Base-by-base conservation (phyloP, 2,113 vertebrate genomes). In the Tor tambroides region DNA sequence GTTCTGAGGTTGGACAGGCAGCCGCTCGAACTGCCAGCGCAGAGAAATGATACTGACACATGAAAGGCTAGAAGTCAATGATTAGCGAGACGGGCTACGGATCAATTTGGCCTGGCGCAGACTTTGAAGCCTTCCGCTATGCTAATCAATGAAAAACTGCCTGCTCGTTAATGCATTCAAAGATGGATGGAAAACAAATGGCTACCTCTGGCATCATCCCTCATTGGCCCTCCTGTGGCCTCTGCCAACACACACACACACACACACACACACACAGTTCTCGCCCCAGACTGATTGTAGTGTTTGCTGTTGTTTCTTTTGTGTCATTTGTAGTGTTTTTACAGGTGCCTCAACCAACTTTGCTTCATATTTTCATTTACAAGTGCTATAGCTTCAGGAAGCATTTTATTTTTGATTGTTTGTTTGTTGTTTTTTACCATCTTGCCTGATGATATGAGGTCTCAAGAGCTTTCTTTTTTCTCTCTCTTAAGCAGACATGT, bases 91-190 rank as follows among this genome's bases (percentile, higher is more conserved):
- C 82, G 79, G 80, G 86, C 82, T 54, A 49, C 41, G 88, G 92
- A 92, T 94, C 91, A 92, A 89, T 93, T 86, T 83, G 89, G 80
- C 65, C 82, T 46, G 74, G 46, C 61, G 17, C 69, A 28, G 30
- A 63, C 93, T 93, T 92, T 93, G 91, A 94, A 93, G 91, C 89
- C 49, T 80, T 49, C 86, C 86, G 61, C 84, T 46, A 85, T 89
- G 87, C 81, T 84, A 90, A 95, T 93, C 92, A 89, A 93, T 92
- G 87, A 72, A 74, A 88, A 90, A 80, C n/a, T 83, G 82, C 87
- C 89, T 83, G 86, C 91, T 93, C 86, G 88, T 93, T 92, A 93
- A 86, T 67, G 71, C 78, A 86, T 92, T 90, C 87, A 89, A 89
- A 91, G 89, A 88, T 8, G 0, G 80, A 88, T 65, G 86, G 61